Evolutionary conservation across 2,888 invertebrate genomes (phyloP).

Genomic region (Eupithecia inturbata): DNA sequence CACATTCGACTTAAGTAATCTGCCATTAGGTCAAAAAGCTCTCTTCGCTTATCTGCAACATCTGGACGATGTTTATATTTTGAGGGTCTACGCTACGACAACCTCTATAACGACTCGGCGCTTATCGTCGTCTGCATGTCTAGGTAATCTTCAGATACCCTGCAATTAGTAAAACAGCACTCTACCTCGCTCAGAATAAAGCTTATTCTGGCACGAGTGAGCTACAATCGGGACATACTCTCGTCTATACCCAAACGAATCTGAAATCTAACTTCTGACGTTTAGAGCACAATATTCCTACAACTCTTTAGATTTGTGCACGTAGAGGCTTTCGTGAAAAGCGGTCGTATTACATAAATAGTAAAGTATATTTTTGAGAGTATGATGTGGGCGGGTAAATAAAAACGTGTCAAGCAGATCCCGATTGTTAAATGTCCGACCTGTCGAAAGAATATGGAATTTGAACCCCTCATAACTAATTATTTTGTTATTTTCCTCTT

Average conservation of each 20-base stretch:
- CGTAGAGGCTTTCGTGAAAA: constrained; percentile 47
- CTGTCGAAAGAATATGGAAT: constrained; percentile 61
- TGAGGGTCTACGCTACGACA: constrained; percentile 77
- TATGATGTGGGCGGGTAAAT: constrained; percentile 52
- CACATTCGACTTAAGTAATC: constrained; percentile 75
- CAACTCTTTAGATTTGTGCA: constrained; percentile 41
- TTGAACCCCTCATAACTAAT: constrained; percentile 55
- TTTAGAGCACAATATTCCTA: constrained; percentile 56
- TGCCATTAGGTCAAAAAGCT: constrained; percentile 81
- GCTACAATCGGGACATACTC: constrained; percentile 51
- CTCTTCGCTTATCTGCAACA: constrained; percentile 79
- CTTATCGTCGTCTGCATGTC: constrained; percentile 78
- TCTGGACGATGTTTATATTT: constrained; percentile 83
- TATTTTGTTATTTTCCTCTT: constrained; percentile 46
- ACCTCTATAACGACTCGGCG: constrained; percentile 80
- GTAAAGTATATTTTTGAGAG: constrained; percentile 52
- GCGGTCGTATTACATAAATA: constrained; percentile 48
- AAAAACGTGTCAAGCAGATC: constrained; percentile 62
- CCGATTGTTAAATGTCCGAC: constrained; percentile 57
- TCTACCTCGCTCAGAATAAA: constrained; percentile 55
- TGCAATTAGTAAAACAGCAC: constrained; percentile 57
- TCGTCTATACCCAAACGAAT: constrained; percentile 49
- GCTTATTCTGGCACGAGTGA: constrained; percentile 50
- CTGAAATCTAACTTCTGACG: constrained; percentile 55
- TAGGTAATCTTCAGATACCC: constrained; percentile 68